A percentile compares a stretch with the other conserved stretches of the same genome.
Evolutionary conservation across 1,140 invertebrate species (phyloP).

Genomic region (Macrobrachium nipponense): DNA sequence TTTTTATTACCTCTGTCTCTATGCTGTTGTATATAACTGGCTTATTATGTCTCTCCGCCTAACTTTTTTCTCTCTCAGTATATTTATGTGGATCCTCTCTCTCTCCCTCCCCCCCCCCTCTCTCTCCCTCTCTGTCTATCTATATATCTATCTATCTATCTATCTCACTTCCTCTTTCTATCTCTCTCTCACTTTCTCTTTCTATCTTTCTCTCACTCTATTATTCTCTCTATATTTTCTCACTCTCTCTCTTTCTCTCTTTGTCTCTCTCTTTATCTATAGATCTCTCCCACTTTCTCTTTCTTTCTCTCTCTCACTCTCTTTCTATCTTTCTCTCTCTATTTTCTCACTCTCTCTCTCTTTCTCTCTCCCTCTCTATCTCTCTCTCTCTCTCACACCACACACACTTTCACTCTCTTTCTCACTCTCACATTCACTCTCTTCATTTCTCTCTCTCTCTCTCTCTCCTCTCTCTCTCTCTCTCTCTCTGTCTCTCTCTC

Average conservation of each 20-base stretch:
- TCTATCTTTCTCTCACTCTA: neutral
- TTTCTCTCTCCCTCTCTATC: too few relatives aligned
- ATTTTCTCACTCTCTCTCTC: neutral
- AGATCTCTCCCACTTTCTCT: too few relatives aligned
- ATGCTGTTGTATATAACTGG: too few relatives aligned
- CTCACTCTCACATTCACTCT: neutral
- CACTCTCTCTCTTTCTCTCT: too few relatives aligned
- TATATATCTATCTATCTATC: neutral
- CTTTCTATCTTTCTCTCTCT: neutral
- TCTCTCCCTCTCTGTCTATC: neutral
- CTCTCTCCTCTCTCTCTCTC: neutral
- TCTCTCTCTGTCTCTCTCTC: conserved; percentile 2
- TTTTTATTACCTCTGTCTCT: too few relatives aligned
- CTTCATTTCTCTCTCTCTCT: neutral
- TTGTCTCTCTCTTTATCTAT: too few relatives aligned
- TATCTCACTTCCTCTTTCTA: neutral
- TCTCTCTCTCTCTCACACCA: too few relatives aligned
- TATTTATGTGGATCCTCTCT: neutral
- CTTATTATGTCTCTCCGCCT: too few relatives aligned
- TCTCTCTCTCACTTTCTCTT: neutral
- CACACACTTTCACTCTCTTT: neutral
- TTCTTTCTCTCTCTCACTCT: too few relatives aligned
- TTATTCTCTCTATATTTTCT: neutral
- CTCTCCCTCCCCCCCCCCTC: too few relatives aligned
- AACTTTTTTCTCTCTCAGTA: neutral